Evolutionary conservation across 1,140 invertebrate species (phyloP).

Genomic region (Brachionus rotundiformis): DNA sequence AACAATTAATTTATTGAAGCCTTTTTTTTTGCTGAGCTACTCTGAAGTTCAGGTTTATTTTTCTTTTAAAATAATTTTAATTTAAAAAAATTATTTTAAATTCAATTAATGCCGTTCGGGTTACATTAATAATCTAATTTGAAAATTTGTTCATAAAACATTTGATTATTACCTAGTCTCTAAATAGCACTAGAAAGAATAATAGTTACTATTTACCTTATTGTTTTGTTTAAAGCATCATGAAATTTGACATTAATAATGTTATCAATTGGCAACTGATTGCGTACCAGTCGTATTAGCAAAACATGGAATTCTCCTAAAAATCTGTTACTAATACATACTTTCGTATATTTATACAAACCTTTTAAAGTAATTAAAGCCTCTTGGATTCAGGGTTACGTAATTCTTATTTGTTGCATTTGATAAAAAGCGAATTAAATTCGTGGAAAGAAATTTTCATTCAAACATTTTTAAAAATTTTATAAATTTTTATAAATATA

Average conservation of each 20-base stretch:
- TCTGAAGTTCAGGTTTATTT: conserved; percentile 14
- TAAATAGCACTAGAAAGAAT: conserved; percentile 12
- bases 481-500: neutral
- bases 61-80: neutral
- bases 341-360: conserved; percentile 32
- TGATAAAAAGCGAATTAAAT: conserved; percentile 10
- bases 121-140: conserved; percentile 10
- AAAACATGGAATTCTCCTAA: neutral
- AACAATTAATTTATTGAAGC: conserved; percentile 20
- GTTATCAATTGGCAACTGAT: conserved; percentile 13
- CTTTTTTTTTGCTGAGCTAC: neutral
- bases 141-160: conserved; percentile 2
- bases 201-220: conserved; percentile 15
- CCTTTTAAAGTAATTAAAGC: conserved; percentile 37
- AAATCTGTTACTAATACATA: conserved; percentile 35
- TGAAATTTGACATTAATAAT: conserved; percentile 5
- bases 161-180: conserved; percentile 12
- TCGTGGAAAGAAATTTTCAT: conserved; percentile 15
- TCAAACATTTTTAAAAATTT: neutral
- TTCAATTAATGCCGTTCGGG: conserved; percentile 1
- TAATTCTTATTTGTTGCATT: conserved; percentile 32
- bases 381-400: conserved; percentile 30
- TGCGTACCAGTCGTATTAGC: neutral
- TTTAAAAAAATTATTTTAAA: neutral
- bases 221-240: conserved; percentile 15